Conservation (phyloP, 1,140 invertebrate species). For the Vanessa atalanta region DNA sequence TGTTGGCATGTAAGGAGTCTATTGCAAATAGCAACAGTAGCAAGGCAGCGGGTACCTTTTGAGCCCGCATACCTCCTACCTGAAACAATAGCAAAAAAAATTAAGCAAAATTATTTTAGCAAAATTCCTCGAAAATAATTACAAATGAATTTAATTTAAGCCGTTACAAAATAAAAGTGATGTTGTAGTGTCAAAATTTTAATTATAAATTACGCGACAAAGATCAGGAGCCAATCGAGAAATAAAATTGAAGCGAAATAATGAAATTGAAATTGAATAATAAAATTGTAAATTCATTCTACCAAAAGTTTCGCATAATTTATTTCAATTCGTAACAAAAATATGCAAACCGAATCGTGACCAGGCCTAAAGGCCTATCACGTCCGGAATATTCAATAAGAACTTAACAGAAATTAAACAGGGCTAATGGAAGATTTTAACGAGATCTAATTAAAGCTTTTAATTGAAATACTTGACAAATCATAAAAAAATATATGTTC, state of each 20-base stretch:
- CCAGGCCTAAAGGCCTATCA: conserved; percentile 28
- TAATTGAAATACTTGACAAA: conserved; percentile 35
- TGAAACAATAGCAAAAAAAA: conserved; percentile 58
- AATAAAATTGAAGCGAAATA: conserved; percentile 6
- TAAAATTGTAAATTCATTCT: conserved; percentile 17
- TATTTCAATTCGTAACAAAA: conserved; percentile 38
- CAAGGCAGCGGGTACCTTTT: conserved; percentile 74
- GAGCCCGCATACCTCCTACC: conserved; percentile 76
- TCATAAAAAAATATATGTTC: conserved; percentile 23
- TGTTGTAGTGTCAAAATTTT: not conserved
- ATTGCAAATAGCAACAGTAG: conserved; percentile 73
- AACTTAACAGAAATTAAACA: conserved; percentile 39
- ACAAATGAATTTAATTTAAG: not conserved
- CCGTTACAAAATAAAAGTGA: not conserved
- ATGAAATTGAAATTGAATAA: conserved; percentile 15
- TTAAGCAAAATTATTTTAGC: not conserved
- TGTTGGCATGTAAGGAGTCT: conserved; percentile 71
- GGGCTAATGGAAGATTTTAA: conserved; percentile 38
- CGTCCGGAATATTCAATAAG: conserved; percentile 27
- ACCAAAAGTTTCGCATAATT: conserved; percentile 32
- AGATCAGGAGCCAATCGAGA: not conserved
- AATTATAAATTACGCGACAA: not conserved
- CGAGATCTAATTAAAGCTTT: conserved; percentile 33
- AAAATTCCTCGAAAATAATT: not conserved
- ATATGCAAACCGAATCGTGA: conserved; percentile 41